phyloP scores from a whole-genome alignment of 2,888 invertebrate genomes.

The Polylopha cassiicola region DNA sequence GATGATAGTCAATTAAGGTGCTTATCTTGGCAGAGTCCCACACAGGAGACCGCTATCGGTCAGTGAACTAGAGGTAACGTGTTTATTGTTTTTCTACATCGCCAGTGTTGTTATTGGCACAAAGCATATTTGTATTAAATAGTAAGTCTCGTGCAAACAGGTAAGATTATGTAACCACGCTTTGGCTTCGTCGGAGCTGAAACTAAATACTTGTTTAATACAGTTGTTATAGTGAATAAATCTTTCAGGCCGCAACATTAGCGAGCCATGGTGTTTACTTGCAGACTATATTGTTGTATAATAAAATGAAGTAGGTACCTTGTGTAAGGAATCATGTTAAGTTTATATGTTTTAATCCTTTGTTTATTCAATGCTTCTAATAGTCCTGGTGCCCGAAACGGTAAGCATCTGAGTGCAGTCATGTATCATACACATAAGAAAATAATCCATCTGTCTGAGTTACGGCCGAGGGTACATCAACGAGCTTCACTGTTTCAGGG shows the following conservation, averaged over 20 bases:
- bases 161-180: constrained; percentile 47
- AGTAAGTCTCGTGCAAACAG: constrained; percentile 58
- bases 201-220: no score
- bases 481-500: constrained; percentile 47
- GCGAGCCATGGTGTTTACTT: no score
- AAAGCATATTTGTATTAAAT: constrained; percentile 69
- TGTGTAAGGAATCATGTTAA: constrained; percentile 73
- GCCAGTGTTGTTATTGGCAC: constrained; percentile 70
- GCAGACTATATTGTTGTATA: constrained; percentile 7
- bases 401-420: constrained; percentile 53
- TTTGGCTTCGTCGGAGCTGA: constrained; percentile 37
- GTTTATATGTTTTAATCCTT: constrained; percentile 73
- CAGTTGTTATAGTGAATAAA: no score
- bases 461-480: constrained; percentile 51
- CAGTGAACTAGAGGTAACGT: constrained; percentile 50
- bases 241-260: no score
- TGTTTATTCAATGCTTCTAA: constrained; percentile 73
- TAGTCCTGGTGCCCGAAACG: constrained; percentile 62
- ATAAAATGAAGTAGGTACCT: constrained; percentile 43
- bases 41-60: constrained; percentile 43
- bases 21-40: constrained; percentile 65
- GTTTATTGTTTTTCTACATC: constrained; percentile 71
- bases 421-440: constrained; percentile 72
- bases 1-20: constrained; percentile 55
- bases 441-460: constrained; percentile 65